Evolutionary conservation across 2,888 invertebrate genomes (phyloP), one percentile per base, ranked within the genome.

Genomic region (Platerodrilus igneus): DNA sequence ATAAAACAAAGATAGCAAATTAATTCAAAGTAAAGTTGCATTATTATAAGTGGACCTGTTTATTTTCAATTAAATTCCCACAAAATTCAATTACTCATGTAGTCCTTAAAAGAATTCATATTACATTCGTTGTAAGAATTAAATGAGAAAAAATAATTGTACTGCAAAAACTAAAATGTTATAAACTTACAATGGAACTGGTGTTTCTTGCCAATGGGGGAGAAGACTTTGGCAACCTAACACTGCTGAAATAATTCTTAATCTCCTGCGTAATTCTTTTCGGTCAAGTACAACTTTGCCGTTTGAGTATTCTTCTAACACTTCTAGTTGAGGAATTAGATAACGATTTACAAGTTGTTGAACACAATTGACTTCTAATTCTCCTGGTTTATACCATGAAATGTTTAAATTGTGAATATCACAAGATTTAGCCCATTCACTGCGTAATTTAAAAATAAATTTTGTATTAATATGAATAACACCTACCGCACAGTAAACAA

Each of bases 391-490:
- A 58, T 88, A 86, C 90, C 90, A 93, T 22, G 79, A 70, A 11
- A 90, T 69, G 4, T 79, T 71, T 10, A 84, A 69, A 15, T 80
- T 74, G 37, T 80, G 71, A 11, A 86, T 64, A 51, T 82, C 70
- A 10, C 80, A 77, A 0, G 83, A 74, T 41, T 75, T 74, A 0
- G 89, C 93, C 94, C 94, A 95, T 51, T 89, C 83, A 13, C 79
- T 74, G 13, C n/a, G n/a, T 28, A 59, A 60, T 27, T 1, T 4
- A 36, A 10, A 4, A 2, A 17, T 28, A 17, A 28, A 28, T 6
- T 16, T 28, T n/a, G 14, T n/a, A 28, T 16, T 15, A 27, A 28
- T 16, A 9, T 28, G 6, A 9, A 8, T n/a, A 23, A 38, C 8
- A 32, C 52, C 55, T 57, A 78, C 78, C 66, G 73, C 34, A 89